These are phyloP conservation scores for Onychomys arenicola DNA, from an alignment of 2,797 vertebrate genomes.

Conservation along the genomic window DNA sequence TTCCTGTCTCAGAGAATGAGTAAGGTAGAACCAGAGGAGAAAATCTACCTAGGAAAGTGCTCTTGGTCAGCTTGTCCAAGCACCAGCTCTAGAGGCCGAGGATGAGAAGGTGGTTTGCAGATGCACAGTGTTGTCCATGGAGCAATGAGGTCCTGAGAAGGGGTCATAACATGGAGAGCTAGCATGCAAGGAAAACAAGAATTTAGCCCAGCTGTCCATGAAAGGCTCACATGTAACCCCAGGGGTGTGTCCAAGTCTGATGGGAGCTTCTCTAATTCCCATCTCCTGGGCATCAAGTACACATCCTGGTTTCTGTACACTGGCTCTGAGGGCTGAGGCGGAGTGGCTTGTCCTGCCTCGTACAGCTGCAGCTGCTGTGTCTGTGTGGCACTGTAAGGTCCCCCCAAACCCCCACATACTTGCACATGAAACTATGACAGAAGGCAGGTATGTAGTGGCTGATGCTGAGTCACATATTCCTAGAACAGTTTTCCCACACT, in stretches of 20 bases:
- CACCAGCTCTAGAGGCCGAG: fast-evolving
- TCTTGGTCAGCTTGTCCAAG: neutral
- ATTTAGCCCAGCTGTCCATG: neutral
- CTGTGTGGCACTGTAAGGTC: neutral
- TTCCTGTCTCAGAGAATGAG: neutral
- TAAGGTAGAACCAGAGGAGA: neutral
- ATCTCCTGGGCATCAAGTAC: neutral
- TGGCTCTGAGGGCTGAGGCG: neutral
- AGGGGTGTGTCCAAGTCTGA: neutral
- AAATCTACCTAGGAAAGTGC: neutral
- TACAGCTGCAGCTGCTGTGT: no score
- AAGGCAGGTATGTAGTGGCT: neutral
- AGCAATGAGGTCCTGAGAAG: neutral
- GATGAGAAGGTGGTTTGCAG: neutral
- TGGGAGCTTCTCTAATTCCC: neutral
- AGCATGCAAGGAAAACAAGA: neutral
- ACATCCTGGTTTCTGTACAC: neutral
- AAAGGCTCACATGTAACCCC: neutral
- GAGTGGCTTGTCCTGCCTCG: neutral
- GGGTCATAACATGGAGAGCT: neutral
- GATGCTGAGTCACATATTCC: neutral
- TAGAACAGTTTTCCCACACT: neutral
- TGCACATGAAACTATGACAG: neutral
- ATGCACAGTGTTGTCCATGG: neutral
- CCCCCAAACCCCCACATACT: neutral